phyloP scores from a whole-genome alignment of 2,113 vertebrate genomes.

The Boulengeromyrus knoepffleri region DNA sequence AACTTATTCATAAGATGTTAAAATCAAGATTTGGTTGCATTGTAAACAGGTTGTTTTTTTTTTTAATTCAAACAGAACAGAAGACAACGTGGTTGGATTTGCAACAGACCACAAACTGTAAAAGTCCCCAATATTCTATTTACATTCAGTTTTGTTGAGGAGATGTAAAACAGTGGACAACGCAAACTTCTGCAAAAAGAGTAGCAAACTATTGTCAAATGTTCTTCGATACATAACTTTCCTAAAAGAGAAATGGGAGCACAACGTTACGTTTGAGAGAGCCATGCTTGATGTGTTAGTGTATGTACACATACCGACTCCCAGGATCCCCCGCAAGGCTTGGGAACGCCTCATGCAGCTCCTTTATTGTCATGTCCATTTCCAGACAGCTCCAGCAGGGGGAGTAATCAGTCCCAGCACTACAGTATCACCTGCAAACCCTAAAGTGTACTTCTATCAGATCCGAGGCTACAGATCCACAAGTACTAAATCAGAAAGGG shows the following conservation, averaged over 20 bases:
- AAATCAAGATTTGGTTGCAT: slow-evolving; percentile 46
- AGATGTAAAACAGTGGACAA: slow-evolving; percentile 62
- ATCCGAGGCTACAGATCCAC: neutral
- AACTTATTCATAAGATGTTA: slow-evolving; percentile 57
- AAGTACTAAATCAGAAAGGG: neutral
- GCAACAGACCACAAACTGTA: slow-evolving; percentile 45
- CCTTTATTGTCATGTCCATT: slow-evolving; percentile 52
- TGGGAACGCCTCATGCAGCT: neutral
- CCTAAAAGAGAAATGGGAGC: slow-evolving; percentile 46
- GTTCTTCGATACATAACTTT: slow-evolving; percentile 48
- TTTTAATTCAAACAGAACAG: slow-evolving; percentile 43
- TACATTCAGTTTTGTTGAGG: slow-evolving; percentile 46
- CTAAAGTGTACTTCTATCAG: slow-evolving; percentile 15
- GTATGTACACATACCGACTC: slow-evolving; percentile 32
- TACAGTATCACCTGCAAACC: slow-evolving; percentile 40
- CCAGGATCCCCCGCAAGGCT: neutral
- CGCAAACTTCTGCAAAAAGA: slow-evolving; percentile 52
- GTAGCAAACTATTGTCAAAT: slow-evolving; percentile 67
- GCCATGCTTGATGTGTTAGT: slow-evolving; percentile 58
- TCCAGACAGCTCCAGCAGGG: slow-evolving; percentile 45
- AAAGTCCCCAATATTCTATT: slow-evolving; percentile 36
- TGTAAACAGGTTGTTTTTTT: slow-evolving; percentile 63
- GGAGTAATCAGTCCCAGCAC: slow-evolving; percentile 48
- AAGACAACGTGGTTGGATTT: slow-evolving; percentile 29
- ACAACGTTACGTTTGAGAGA: slow-evolving; percentile 34